Evolutionary conservation across 2,888 invertebrate genomes (phyloP), one percentile per base, ranked within the genome.

Genomic region (Plusia festucae): DNA sequence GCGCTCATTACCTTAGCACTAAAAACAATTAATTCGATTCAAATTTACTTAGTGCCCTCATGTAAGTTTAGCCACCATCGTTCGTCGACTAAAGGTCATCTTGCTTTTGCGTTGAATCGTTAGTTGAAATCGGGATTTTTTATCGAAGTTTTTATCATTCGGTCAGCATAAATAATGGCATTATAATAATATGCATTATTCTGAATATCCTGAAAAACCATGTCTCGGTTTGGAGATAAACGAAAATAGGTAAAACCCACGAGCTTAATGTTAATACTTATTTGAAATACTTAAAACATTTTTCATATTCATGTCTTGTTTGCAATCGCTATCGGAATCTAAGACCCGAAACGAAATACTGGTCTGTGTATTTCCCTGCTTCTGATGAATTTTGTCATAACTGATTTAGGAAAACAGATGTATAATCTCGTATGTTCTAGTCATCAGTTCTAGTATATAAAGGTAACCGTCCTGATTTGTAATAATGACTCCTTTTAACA

Each of bases 121-220:
- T 53, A 57, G 57, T 53, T 64, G 55, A 52, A n/a, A n/a, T n/a
- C n/a, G n/a, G n/a, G n/a, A n/a, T n/a, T n/a, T n/a, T n/a, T n/a
- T n/a, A n/a, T n/a, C n/a, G n/a, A n/a, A n/a, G n/a, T n/a, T n/a
- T n/a, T n/a, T n/a, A n/a, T n/a, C n/a, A 66, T 65, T 68, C 49
- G 1, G 58, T 44, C 53, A 40, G 32, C 24, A 40, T 66, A 27
- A 60, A 53, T 40, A 6, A 53, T 53, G 2, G 16, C 61, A 68
- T 63, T n/a, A n/a, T n/a, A n/a, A n/a, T n/a, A n/a, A n/a, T 3
- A 69, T 68, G 61, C 60, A 77, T 60, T 58, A 74, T 65, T 79
- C 60, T 62, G 65, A 58, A 69, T 54, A 34, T 18, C 61, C 63
- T 34, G 54, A 44, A 63, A 40, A 61, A 65, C 77, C 60, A 68